Conservation (phyloP, 2,888 invertebrate genomes). For the Pristionchus fissidentatus region DNA sequence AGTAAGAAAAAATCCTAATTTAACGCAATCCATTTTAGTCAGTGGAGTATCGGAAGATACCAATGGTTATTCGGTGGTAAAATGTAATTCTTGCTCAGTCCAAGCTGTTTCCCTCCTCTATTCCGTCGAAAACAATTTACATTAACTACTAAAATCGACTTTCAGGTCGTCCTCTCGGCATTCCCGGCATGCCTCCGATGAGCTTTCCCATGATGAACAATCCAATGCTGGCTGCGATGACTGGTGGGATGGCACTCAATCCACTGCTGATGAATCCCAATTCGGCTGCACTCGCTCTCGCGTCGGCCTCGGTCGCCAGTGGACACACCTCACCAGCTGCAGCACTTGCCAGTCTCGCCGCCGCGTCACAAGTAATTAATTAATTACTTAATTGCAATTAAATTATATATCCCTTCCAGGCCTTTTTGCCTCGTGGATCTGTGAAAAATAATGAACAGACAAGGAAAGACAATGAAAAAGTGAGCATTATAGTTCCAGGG, state of each 20-base stretch:
- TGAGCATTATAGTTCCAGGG: neutral
- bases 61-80: no score
- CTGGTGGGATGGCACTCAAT: slow-evolving; percentile 63
- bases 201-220: slow-evolving; percentile 59
- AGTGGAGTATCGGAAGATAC: neutral
- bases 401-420: no score
- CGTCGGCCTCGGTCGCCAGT: slow-evolving; percentile 41
- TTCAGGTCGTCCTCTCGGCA: slow-evolving; percentile 25
- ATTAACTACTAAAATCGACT: neutral
- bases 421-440: no score
- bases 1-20: neutral
- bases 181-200: slow-evolving; percentile 55
- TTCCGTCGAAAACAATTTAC: no score
- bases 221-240: slow-evolving; percentile 61
- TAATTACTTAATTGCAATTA: neutral
- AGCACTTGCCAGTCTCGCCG: slow-evolving; percentile 56
- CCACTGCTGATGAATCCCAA: slow-evolving; percentile 62
- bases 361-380: slow-evolving; percentile 50
- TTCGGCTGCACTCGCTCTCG: slow-evolving; percentile 50
- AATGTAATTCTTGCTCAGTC: no score
- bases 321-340: slow-evolving; percentile 58
- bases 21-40: neutral
- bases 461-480: neutral
- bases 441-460: no score
- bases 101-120: no score